phyloP scores from a whole-genome alignment of 2,797 vertebrate species.

The Centroberyx gerrardi region DNA sequence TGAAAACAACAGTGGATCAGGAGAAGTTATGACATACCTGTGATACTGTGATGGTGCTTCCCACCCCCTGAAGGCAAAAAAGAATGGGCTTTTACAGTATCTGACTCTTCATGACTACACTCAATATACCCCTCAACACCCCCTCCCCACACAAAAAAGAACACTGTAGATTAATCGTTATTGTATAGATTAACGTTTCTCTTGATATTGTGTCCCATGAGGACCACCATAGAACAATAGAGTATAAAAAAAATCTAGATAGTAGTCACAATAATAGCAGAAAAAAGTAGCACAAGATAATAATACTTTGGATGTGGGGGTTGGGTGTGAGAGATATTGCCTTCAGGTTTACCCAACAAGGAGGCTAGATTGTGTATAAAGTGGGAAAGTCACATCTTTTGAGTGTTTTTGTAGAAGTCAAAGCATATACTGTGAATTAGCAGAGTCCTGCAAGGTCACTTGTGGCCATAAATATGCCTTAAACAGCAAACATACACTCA shows the following conservation, averaged over 20 bases:
- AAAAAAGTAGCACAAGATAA: constrained; percentile 66
- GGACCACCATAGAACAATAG: constrained; percentile 79
- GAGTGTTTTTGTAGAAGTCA: constrained; percentile 6
- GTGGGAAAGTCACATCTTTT: constrained; percentile 58
- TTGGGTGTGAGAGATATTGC: constrained; percentile 82
- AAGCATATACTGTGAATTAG: constrained; percentile 62
- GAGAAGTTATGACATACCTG: constrained; percentile 91
- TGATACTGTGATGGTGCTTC: constrained; percentile 92
- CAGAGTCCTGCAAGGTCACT: constrained; percentile 37
- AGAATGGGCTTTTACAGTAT: constrained; percentile 92
- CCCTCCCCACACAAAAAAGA: constrained; percentile 87
- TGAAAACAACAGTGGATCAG: constrained; percentile 87
- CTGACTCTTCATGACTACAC: constrained; percentile 88
- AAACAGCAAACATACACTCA: constrained; percentile 49
- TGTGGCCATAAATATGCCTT: constrained; percentile 51
- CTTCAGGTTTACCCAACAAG: constrained; percentile 82
- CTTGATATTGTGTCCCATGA: constrained; percentile 74
- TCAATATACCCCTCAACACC: constrained; percentile 85
- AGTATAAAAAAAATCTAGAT: constrained; percentile 68
- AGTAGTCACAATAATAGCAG: constrained; percentile 77
- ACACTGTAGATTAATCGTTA: constrained; percentile 80
- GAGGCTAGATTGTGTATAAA: constrained; percentile 55
- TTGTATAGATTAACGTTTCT: constrained; percentile 81
- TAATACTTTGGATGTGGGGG: constrained; percentile 81
- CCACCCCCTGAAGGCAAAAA: constrained; percentile 93